Conservation (phyloP, 64 coral and sea anemone genomes). For the Actinia tenebrosa region DNA sequence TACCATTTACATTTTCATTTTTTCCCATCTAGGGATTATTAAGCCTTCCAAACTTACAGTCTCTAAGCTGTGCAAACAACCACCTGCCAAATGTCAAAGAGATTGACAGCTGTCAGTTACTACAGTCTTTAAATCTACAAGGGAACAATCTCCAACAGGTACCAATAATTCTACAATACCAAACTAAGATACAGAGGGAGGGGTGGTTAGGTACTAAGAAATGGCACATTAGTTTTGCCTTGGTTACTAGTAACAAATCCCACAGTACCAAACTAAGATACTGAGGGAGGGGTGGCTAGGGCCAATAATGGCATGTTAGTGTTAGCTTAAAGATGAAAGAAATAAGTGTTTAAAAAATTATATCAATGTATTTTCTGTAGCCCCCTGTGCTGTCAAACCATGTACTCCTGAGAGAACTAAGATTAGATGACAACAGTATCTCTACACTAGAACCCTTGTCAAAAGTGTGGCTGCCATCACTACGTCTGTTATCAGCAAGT, state of each 20-base stretch:
- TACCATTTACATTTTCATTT: neutral
- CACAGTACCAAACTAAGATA: neutral
- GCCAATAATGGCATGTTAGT: too few relatives aligned
- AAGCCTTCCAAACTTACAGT: conserved; percentile 45
- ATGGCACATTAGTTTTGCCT: too few relatives aligned
- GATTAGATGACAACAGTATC: conserved; percentile 90
- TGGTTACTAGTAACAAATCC: neutral
- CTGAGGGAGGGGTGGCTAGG: too few relatives aligned
- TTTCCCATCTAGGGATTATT: conserved; percentile 71
- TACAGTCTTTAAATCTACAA: conserved; percentile 61
- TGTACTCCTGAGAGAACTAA: conserved; percentile 73
- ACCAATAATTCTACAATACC: neutral
- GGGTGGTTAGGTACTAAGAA: too few relatives aligned
- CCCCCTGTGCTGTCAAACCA: conserved; percentile 63
- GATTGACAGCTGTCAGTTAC: conserved; percentile 67
- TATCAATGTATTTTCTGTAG: conserved; percentile 11
- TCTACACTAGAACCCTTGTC: conserved; percentile 61
- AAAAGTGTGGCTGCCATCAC: conserved; percentile 65
- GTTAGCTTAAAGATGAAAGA: too few relatives aligned
- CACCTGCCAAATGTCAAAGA: conserved; percentile 72
- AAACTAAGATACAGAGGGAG: neutral
- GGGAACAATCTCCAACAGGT: conserved; percentile 90
- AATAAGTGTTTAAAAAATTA: too few relatives aligned
- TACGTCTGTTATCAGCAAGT: conserved; percentile 50
- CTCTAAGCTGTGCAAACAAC: conserved; percentile 67